Evolutionary conservation across 2,888 invertebrate species (phyloP).

Genomic region (Myopa testacea): DNA sequence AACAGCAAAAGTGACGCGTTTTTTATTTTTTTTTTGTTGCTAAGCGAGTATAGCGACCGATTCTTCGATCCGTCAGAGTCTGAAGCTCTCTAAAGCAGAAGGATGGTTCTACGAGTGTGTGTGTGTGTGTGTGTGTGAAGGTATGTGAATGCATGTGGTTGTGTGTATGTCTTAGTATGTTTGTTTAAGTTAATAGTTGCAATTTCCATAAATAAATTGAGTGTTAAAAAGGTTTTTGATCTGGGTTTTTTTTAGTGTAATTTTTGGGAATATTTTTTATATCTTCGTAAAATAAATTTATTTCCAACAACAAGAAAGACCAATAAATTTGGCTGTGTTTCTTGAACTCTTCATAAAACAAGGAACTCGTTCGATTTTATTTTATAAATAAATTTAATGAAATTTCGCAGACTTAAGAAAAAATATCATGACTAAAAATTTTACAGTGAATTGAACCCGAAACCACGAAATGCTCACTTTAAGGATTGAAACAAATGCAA

Average conservation of each 20-base stretch:
- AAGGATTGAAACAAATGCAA: no score
- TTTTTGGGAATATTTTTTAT: background rate
- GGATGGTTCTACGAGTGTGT: background rate
- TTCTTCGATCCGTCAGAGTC: no score
- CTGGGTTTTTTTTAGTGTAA: background rate
- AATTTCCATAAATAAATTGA: constrained; percentile 37
- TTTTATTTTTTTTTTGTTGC: no score
- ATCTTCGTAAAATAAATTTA: constrained; percentile 8
- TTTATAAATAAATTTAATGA: no score
- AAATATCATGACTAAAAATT: no score
- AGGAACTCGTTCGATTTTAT: no score
- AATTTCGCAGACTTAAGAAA: no score
- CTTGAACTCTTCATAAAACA: no score
- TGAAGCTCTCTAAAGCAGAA: background rate
- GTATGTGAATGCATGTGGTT: background rate
- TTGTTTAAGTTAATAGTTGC: constrained; percentile 27
- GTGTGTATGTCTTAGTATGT: constrained; percentile 11
- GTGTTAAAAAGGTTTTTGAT: constrained; percentile 29
- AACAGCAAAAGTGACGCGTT: background rate
- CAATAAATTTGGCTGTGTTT: no score
- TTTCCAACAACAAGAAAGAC: background rate
- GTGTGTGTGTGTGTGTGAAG: background rate
- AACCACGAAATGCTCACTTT: no score
- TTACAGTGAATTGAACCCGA: no score
- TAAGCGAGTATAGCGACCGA: no score